These are phyloP conservation scores for Aspidapion aeneum DNA, from an alignment of 2,888 invertebrate species.

Conservation along the genomic window DNA sequence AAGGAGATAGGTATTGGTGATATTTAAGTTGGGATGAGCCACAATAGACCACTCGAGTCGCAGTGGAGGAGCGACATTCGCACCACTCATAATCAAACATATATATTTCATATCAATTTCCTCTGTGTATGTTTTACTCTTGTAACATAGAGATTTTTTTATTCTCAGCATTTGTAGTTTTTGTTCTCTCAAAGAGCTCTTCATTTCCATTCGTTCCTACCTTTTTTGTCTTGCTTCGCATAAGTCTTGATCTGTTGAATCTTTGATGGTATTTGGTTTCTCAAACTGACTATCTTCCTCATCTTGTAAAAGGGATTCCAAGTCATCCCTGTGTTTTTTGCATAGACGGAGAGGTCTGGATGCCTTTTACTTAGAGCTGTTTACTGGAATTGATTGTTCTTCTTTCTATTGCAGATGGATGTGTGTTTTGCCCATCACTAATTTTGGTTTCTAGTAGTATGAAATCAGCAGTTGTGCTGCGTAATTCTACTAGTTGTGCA, in stretches of 20 bases:
- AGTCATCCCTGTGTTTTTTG: background rate
- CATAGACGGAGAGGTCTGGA: no score
- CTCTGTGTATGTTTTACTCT: background rate
- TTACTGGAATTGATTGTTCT: background rate
- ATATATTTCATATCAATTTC: no score
- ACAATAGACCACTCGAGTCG: no score
- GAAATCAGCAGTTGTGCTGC: background rate
- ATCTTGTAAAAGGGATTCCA: background rate
- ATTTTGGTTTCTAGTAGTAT: background rate
- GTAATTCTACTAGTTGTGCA: background rate
- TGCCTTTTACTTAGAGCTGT: no score
- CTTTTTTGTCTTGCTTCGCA: no score
- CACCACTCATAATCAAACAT: no score
- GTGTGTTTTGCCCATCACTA: background rate
- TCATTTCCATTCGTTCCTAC: background rate
- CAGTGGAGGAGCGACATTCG: no score
- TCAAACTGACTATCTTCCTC: background rate
- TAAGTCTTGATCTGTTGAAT: background rate
- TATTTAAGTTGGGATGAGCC: no score
- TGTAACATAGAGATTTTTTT: background rate
- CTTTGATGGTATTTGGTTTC: background rate
- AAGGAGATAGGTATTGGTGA: no score
- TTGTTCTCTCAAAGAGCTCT: background rate
- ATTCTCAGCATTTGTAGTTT: background rate
- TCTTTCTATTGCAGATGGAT: no score